A percentile compares a stretch with the other conserved stretches of the same genome.
These are phyloP conservation scores for fruit fly (Drosophila melanogaster) DNA, from an alignment of 1,140 invertebrate genomes.

Conservation along the genomic window DNA sequence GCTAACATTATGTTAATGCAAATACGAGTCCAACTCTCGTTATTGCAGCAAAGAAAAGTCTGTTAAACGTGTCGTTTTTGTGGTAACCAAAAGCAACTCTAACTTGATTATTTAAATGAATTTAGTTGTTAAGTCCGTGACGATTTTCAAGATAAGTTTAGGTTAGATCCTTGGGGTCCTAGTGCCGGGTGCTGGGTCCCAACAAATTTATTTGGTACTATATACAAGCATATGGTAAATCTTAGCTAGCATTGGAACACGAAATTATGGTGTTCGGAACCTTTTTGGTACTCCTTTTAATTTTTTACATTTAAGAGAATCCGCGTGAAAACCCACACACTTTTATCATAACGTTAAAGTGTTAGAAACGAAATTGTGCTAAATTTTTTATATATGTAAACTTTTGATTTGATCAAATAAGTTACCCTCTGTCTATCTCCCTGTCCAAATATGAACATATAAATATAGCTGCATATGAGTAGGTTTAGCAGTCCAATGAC, in stretches of 20 bases:
- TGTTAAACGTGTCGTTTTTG: constrained; percentile 79
- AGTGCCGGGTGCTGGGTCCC: constrained; percentile 62
- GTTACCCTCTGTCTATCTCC: constrained; percentile 27
- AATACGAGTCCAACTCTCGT: constrained; percentile 36
- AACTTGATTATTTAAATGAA: constrained; percentile 63
- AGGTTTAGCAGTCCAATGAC: constrained; percentile 27
- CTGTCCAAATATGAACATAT: constrained; percentile 30
- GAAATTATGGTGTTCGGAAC: constrained; percentile 46
- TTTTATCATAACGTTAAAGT: constrained; percentile 30
- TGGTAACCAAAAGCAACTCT: constrained; percentile 68
- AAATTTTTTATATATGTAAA: constrained; percentile 66
- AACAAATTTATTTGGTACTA: constrained; percentile 42
- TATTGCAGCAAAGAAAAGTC: constrained; percentile 74
- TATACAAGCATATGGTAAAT: constrained; percentile 40
- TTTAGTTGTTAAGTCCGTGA: constrained; percentile 55
- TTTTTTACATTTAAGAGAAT: constrained; percentile 58
- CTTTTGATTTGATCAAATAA: constrained; percentile 54
- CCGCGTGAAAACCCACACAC: constrained; percentile 21
- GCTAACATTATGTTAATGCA: constrained; percentile 45
- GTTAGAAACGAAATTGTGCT: constrained; percentile 70
- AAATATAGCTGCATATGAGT: constrained; percentile 74
- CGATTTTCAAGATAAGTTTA: constrained; percentile 55
- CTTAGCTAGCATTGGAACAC: constrained; percentile 66
- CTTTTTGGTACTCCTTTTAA: constrained; percentile 73
- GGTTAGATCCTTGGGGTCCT: constrained; percentile 26